A percentile compares a stretch with the other conserved stretches of the same genome.
These are phyloP conservation scores for Elephantulus edwardii DNA, from an alignment of 2,113 vertebrate genomes.

Conservation along the genomic window DNA sequence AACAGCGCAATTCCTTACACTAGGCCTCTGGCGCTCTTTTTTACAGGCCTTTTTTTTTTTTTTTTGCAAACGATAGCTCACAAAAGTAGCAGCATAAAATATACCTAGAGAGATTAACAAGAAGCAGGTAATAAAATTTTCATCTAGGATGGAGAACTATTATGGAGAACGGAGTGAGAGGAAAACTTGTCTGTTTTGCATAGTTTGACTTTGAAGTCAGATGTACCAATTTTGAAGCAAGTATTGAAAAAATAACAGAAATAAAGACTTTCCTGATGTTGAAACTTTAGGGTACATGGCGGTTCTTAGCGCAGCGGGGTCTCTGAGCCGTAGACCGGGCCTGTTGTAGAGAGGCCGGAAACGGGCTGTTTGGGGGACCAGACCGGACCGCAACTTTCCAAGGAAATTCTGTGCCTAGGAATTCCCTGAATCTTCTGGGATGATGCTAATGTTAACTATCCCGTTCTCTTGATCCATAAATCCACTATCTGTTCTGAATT, in stretches of 20 bases:
- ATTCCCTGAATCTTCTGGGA: not conserved
- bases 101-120: not conserved
- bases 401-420: not conserved
- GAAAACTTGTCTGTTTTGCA: not conserved
- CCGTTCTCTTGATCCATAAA: not conserved
- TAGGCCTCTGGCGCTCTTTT: too few species aligned
- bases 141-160: not conserved
- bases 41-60: too few species aligned
- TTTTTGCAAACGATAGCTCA: not conserved
- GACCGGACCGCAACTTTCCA: not conserved
- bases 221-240: not conserved
- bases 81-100: conserved; percentile 36
- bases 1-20: too few species aligned
- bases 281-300: not conserved
- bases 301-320: not conserved
- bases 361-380: not conserved
- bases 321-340: conserved; percentile 14
- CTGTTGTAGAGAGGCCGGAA: not conserved
- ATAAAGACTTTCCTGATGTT: not conserved
- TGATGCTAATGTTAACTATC: conserved; percentile 20
- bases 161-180: not conserved
- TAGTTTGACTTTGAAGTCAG: conserved; percentile 50
- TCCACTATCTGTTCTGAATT: conserved; percentile 10
- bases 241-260: conserved; percentile 4
- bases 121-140: not conserved